phyloP scores from a whole-genome alignment of 2,888 invertebrate genomes.

The Drepanosiphum platanoidis region DNA sequence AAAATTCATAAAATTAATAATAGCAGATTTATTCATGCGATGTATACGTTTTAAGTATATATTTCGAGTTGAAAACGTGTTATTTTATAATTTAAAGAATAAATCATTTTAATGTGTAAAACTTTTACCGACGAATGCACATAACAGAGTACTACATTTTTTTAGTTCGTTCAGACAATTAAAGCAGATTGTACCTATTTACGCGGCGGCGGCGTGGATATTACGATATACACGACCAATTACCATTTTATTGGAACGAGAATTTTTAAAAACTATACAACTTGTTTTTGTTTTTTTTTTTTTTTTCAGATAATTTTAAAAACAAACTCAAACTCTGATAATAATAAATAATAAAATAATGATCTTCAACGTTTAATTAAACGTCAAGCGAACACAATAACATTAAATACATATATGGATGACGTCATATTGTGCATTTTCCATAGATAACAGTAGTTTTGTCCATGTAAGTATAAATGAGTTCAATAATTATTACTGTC shows the following conservation, averaged over 20 bases:
- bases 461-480: too few species aligned
- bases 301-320: background rate
- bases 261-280: background rate
- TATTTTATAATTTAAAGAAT: background rate
- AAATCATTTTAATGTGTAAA: background rate
- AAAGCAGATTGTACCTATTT: background rate
- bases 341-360: too few species aligned
- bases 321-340: too few species aligned
- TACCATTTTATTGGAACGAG: background rate
- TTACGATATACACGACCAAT: background rate
- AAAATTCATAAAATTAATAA: conserved; percentile 45
- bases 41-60: background rate
- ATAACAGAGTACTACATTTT: background rate
- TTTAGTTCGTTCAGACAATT: background rate
- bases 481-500: too few species aligned
- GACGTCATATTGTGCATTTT: too few species aligned
- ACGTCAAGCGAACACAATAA: too few species aligned
- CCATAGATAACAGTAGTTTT: too few species aligned
- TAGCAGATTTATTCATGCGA: background rate
- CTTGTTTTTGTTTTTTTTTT: background rate
- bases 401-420: too few species aligned
- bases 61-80: background rate
- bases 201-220: too few species aligned
- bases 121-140: background rate
- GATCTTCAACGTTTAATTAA: too few species aligned